A percentile compares a stretch with the other conserved stretches of the same genome.
Conservation (phyloP, 2,888 invertebrate genomes). For the Noctua comes region DNA sequence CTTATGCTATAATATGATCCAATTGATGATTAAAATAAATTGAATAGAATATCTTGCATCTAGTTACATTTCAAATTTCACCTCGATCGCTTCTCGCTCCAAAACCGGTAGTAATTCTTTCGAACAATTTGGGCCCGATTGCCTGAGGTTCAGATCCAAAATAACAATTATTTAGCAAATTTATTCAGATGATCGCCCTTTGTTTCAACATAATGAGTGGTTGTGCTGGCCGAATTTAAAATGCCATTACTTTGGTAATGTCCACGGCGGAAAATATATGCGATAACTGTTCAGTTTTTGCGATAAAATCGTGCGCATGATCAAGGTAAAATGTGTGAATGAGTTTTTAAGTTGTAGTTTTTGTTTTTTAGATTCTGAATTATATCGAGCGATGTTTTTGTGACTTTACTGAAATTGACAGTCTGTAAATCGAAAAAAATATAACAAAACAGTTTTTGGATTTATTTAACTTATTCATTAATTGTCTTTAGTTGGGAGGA, state of each 20-base stretch:
- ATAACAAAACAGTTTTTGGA: neutral
- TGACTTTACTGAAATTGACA: neutral
- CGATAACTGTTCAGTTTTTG: slow-evolving; percentile 44
- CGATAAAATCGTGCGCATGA: slow-evolving; percentile 49
- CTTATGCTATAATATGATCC: too few species aligned
- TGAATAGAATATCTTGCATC: too few species aligned
- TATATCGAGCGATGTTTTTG: neutral
- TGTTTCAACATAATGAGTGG: slow-evolving; percentile 84
- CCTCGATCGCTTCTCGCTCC: slow-evolving; percentile 20
- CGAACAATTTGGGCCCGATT: slow-evolving; percentile 63
- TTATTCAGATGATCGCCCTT: slow-evolving; percentile 86
- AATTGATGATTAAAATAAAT: too few species aligned
- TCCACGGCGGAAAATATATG: slow-evolving; percentile 63
- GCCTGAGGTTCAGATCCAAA: slow-evolving; percentile 77
- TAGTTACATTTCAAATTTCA: neutral
- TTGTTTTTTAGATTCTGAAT: slow-evolving; percentile 1
- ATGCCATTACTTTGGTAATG: slow-evolving; percentile 81
- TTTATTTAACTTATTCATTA: neutral
- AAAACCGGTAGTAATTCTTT: slow-evolving; percentile 53
- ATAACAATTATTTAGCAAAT: slow-evolving; percentile 89
- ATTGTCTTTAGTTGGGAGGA: too few species aligned
- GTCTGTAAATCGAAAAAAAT: neutral
- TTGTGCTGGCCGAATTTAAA: slow-evolving; percentile 80
- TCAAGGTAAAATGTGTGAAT: slow-evolving; percentile 29
- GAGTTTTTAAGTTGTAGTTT: neutral